Conservation (phyloP, 2,888 invertebrate species). For the Rotaria socialis region DNA sequence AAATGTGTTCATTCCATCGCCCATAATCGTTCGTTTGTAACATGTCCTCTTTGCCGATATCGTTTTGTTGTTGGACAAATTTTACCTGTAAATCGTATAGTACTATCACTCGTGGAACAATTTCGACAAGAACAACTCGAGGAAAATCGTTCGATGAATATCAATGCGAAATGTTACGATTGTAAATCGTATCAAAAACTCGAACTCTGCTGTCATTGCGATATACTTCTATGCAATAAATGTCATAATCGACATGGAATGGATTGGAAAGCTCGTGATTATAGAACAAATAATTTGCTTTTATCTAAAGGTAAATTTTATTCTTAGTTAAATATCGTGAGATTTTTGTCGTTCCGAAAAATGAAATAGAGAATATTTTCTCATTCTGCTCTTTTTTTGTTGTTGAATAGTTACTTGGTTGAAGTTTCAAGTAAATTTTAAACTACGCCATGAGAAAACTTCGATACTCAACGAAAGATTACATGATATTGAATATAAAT, state of each 20-base stretch:
- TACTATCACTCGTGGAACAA: not conserved
- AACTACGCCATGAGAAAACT: not conserved
- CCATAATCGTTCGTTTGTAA: not conserved
- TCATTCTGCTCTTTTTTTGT: no score
- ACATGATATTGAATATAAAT: not conserved
- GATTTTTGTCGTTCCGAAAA: no score
- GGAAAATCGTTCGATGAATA: not conserved
- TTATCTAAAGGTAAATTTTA: not conserved
- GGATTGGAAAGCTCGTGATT: not conserved
- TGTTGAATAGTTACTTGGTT: not conserved
- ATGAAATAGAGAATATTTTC: no score
- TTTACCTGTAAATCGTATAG: not conserved
- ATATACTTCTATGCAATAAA: not conserved
- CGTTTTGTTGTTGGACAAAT: slow-evolving; percentile 10
- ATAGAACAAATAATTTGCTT: not conserved
- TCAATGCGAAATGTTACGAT: slow-evolving; percentile 18
- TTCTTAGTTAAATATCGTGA: not conserved
- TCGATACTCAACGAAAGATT: not conserved
- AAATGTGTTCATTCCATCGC: not conserved
- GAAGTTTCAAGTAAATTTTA: not conserved
- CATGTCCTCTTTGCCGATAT: not conserved
- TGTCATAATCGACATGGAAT: not conserved
- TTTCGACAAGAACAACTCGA: not conserved
- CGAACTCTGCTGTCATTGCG: not conserved
- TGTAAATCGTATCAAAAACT: slow-evolving; percentile 35